Percentiles rank a stretch among this genome's conserved stretches.
These are phyloP conservation scores for Anarsia innoxiella DNA, from an alignment of 2,888 invertebrate species.

Conservation along the genomic window DNA sequence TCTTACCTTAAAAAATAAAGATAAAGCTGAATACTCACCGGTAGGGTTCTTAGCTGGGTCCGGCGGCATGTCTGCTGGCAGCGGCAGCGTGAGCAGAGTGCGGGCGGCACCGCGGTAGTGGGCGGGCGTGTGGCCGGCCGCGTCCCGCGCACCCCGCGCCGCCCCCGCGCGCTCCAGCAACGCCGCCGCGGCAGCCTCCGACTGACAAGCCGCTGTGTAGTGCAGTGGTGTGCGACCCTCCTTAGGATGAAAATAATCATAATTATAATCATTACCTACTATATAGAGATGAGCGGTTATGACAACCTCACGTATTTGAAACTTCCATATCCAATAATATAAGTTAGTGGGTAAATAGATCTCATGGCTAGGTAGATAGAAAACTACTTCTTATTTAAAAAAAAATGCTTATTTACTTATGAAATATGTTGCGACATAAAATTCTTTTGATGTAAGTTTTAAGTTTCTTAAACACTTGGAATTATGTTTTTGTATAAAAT, in stretches of 20 bases:
- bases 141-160: constrained; percentile 87
- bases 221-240: constrained; percentile 84
- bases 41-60: constrained; percentile 41
- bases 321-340: too few relatives aligned
- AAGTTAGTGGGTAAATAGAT: too few relatives aligned
- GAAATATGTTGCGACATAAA: too few relatives aligned
- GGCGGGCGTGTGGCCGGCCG: constrained; percentile 70
- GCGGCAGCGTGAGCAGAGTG: constrained; percentile 52
- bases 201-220: constrained; percentile 86
- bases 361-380: too few relatives aligned
- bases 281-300: too few relatives aligned
- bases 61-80: constrained; percentile 39
- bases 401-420: too few relatives aligned
- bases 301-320: too few relatives aligned
- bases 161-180: constrained; percentile 88
- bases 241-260: too few relatives aligned
- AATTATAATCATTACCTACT: neutral
- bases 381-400: too few relatives aligned
- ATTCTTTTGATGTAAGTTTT: too few relatives aligned
- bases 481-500: neutral
- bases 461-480: too few relatives aligned
- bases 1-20: too few relatives aligned
- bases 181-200: constrained; percentile 83
- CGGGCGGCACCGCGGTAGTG: constrained; percentile 55
- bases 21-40: constrained; percentile 34